Base-by-base conservation (phyloP, 2,113 vertebrate genomes). In the Pyrgilauda ruficollis region DNA sequence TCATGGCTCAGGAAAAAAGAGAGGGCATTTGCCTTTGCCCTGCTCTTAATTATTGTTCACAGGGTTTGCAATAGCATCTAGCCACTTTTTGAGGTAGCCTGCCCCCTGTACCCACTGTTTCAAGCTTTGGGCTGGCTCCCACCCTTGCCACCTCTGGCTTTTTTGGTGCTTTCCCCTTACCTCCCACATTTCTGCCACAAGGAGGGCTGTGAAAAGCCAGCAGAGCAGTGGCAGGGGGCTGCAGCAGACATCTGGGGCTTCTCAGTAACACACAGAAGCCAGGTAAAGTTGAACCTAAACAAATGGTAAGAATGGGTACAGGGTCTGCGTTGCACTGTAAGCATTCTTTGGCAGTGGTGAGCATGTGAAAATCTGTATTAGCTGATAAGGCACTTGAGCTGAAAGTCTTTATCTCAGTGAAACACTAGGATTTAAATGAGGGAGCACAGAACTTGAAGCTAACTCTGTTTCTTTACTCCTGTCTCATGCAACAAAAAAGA, bases 1-100 rank as follows among this genome's bases (percentile, higher is more conserved):
- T 33, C 0, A 0, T 6, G 4, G 47, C 35, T 46, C 15, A 55
- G 84, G 44, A 70, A 5, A 4, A 64, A 27, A 35, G 31, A 10
- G 35, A 44, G 3, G 11, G 33, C 1, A 1, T 39, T 47, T 84
- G 10, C 22, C n/a, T n/a, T 76, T 68, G 7, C 7, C 69, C 16
- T 1, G 1, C 43, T 72, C 61, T 43, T 53, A 27, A 15, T 41
- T 22, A n/a, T 4, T 35, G 1, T 13, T 62, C 79, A 55, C 1
- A 4, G 21, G 7, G 49, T 33, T 35, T 77, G 41, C 41, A 55
- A 49, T 5, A 35, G 5, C 35, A 11, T 41, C 18, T 69, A 43
- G 55, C 19, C 43, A 31, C 35, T 27, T 43, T 56, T 43, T 63
- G 35, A 43, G 18, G 18, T 9, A 35, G 9, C 46, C 47, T 69